Conservation (phyloP, 2,888 invertebrate species). For the Mesorhabditis spiculigera region DNA sequence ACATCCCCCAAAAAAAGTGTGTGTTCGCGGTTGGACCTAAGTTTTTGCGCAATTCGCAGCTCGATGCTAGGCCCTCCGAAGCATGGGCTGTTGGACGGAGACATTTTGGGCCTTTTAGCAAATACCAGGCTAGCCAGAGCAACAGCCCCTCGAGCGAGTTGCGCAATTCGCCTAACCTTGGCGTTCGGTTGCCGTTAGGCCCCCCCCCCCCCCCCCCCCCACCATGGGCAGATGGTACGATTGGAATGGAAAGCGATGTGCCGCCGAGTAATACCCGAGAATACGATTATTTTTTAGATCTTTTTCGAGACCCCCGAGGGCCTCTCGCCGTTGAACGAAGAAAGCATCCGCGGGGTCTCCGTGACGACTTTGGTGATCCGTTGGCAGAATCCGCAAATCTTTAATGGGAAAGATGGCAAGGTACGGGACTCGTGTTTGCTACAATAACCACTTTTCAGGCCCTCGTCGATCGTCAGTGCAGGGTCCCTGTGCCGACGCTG, state of each 20-base stretch:
- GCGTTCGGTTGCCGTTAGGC: too few species aligned
- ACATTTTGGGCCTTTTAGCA: too few species aligned
- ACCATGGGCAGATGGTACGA: too few species aligned
- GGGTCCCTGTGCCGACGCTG: slow-evolving; percentile 18
- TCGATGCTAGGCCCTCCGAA: neutral
- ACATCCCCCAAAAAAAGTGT: neutral
- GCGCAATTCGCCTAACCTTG: too few species aligned
- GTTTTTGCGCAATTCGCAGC: neutral
- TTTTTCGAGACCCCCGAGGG: neutral
- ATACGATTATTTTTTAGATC: neutral
- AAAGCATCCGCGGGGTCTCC: neutral
- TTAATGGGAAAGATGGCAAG: neutral
- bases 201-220: too few species aligned
- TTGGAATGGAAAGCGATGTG: too few species aligned
- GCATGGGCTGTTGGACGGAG: too few species aligned
- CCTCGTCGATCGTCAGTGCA: slow-evolving; percentile 33
- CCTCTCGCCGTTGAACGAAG: neutral
- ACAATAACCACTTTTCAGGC: slow-evolving; percentile 13
- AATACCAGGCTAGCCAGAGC: too few species aligned
- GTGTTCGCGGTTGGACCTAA: neutral
- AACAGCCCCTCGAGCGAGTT: too few species aligned
- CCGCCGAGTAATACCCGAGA: neutral
- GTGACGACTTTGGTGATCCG: neutral
- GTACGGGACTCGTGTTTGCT: neutral
- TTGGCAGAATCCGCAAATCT: neutral